These are phyloP conservation scores for Ailurus styani DNA, from an alignment of 2,113 vertebrate genomes.

Conservation along the genomic window DNA sequence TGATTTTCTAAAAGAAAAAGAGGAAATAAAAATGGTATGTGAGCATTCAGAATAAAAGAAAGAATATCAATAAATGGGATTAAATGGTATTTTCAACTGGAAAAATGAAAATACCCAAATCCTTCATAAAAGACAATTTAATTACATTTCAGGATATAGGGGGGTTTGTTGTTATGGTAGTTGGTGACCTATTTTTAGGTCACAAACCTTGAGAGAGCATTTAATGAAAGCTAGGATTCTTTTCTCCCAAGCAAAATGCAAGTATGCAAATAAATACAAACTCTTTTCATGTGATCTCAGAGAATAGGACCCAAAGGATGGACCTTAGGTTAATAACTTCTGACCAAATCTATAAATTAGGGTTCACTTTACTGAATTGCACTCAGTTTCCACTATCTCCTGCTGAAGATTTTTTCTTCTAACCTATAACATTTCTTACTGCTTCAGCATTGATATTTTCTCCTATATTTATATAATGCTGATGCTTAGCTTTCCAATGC, in stretches of 20 bases:
- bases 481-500: not conserved
- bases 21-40: not conserved
- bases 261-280: slow-evolving; percentile 35
- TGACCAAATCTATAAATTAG: not conserved
- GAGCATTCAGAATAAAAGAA: not conserved
- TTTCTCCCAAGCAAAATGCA: slow-evolving; percentile 9
- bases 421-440: not conserved
- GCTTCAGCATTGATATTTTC: not conserved
- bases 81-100: not conserved
- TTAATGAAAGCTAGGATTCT: not conserved
- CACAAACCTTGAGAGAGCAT: not conserved
- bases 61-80: not conserved
- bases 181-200: slow-evolving; percentile 30
- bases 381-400: not conserved
- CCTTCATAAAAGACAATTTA: slow-evolving; percentile 11
- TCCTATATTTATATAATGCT: not conserved
- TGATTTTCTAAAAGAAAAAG: not conserved
- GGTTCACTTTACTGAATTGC: not conserved
- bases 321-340: slow-evolving; percentile 9
- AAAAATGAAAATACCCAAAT: not conserved
- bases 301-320: not conserved
- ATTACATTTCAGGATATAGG: slow-evolving; percentile 8
- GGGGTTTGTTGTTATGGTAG: not conserved
- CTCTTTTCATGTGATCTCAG: not conserved
- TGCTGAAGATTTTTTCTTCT: not conserved